Evolutionary conservation across 1,140 invertebrate species (phyloP), one percentile per base, ranked within the genome.

Genomic region (Anoplolepis gracilipes): DNA sequence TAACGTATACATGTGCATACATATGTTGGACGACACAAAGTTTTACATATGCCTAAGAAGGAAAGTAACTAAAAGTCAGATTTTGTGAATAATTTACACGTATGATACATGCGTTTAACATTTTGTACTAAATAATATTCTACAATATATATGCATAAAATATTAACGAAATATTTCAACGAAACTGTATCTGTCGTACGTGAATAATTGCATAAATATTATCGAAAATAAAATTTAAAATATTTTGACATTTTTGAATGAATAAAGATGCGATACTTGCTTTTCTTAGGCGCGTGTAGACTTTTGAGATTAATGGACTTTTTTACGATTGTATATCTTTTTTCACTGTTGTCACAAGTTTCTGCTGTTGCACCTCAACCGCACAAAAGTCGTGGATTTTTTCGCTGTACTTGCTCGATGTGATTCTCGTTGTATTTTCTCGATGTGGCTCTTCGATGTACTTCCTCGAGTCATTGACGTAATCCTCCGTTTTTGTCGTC

Each of bases 371-470:
- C 81, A 84, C 81, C 10, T n/a, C 33, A 62, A 46, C 42, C 22
- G 72, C 72, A 75, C 72, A 75, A 64, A 57, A 39, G 25, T 61
- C 67, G 65, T 75, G 55, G 39, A 77, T 42, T 30, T 39, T 77
- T 64, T 62, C 13, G 59, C 16, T 84, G 36, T 72, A 61, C 75
- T 61, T 81, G 73, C 30, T 69, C 72, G 55, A 62, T 84, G 70
- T 84, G 28, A 57, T 49, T 81, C 55, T 57, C 77, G 46, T 30
- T 81, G 25, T 70, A 75, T 75, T 28, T 84, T 77, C 19, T 81
- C 72, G 81, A 76, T 84, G 72, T 84, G 39, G 33, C 49, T 61
- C 70, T 75, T 84, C 79, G 10, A 19, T 75, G 53, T 61, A 76
- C 39, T 76, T 84, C 42, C 33, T 36, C 64, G 39, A 72, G n/a